These are phyloP conservation scores for Tyrannus savana DNA, from an alignment of 2,113 vertebrate genomes.

Conservation along the genomic window DNA sequence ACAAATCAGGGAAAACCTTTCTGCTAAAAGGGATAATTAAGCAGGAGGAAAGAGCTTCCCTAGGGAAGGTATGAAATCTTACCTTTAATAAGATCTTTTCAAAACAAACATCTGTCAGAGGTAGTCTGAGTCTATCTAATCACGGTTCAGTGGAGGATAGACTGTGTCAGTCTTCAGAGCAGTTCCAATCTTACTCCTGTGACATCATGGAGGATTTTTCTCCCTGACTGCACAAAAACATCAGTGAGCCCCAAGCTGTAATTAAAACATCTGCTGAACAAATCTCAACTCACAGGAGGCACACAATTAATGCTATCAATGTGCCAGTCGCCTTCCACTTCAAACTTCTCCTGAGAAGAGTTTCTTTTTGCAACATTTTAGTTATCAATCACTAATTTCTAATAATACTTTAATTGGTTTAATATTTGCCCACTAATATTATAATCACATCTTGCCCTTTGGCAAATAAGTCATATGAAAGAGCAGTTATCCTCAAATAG, in stretches of 20 bases:
- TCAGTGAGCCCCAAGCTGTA: not conserved
- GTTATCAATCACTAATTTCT: not conserved
- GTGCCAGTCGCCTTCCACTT: not conserved
- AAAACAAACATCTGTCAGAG: not conserved
- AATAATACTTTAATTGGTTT: not conserved
- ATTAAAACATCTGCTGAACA: conserved; percentile 45
- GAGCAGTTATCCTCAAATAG: not conserved
- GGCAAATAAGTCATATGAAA: not conserved
- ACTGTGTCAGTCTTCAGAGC: not conserved
- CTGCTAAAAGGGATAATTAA: not conserved
- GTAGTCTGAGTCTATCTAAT: not conserved
- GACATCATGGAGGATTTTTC: not conserved
- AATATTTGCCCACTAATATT: not conserved
- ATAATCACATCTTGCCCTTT: not conserved
- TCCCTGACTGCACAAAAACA: not conserved
- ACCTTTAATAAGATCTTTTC: not conserved
- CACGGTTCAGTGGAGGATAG: not conserved
- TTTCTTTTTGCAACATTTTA: not conserved
- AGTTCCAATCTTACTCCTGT: not conserved
- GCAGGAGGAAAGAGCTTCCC: not conserved
- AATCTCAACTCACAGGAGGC: not conserved
- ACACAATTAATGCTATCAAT: not conserved
- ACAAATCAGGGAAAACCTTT: not conserved
- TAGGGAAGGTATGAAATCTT: not conserved
- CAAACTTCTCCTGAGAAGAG: not conserved